Evolutionary conservation across 2,888 invertebrate species (phyloP).

Genomic region (Tipula vernalis): DNA sequence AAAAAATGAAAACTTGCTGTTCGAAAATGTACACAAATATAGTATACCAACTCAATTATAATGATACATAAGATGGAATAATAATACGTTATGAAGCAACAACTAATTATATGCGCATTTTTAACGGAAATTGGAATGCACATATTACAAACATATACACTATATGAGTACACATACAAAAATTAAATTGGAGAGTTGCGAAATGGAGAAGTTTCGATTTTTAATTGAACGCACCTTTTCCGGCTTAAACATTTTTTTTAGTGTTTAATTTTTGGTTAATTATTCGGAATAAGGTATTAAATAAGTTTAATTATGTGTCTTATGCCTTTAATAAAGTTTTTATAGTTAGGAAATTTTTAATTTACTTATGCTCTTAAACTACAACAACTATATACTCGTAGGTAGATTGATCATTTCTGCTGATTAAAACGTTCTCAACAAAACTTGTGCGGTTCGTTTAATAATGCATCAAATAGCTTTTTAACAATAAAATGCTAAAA

Average conservation of each 20-base stretch:
- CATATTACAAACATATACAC: not conserved
- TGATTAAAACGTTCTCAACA: too few species aligned
- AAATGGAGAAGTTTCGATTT: not conserved
- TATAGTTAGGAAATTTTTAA: too few species aligned
- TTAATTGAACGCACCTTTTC: not conserved
- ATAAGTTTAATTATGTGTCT: not conserved
- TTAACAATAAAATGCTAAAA: too few species aligned
- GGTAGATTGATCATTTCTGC: too few species aligned
- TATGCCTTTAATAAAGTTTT: too few species aligned
- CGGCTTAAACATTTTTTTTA: not conserved
- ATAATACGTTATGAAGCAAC: not conserved
- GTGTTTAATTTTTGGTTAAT: not conserved
- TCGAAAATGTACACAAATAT: not conserved
- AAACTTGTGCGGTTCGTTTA: too few species aligned
- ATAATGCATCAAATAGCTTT: too few species aligned
- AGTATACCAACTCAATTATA: not conserved
- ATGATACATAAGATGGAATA: not conserved
- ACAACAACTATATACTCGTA: too few species aligned
- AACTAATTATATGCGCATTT: not conserved
- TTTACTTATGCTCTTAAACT: too few species aligned
- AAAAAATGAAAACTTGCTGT: not conserved
- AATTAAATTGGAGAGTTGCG: not conserved
- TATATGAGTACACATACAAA: not conserved
- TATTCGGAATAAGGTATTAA: not conserved
- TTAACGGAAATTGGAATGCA: not conserved